These are phyloP conservation scores for Hydrotaea cyrtoneurina DNA, from an alignment of 2,888 invertebrate species.

Conservation along the genomic window DNA sequence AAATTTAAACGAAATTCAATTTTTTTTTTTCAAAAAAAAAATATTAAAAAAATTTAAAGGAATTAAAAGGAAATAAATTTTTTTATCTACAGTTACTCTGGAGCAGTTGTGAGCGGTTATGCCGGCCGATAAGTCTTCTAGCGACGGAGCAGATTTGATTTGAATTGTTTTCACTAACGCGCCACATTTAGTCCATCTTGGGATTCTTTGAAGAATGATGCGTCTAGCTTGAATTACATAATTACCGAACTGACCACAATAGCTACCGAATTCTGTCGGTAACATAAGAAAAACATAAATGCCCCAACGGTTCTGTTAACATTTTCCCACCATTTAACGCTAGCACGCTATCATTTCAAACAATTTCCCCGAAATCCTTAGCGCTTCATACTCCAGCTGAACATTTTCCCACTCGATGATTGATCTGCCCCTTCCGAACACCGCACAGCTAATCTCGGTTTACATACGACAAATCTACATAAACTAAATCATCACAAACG, in stretches of 20 bases:
- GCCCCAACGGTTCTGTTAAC: neutral
- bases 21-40: too few relatives aligned
- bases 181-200: too few relatives aligned
- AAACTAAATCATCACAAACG: constrained; percentile 5
- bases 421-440: neutral
- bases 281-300: neutral
- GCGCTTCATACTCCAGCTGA: neutral
- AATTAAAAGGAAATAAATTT: too few relatives aligned
- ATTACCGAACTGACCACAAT: neutral
- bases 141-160: too few relatives aligned
- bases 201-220: too few relatives aligned
- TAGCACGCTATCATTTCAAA: neutral
- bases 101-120: too few relatives aligned
- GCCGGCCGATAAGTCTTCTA: too few relatives aligned
- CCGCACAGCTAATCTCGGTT: neutral
- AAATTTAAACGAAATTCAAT: too few relatives aligned
- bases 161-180: too few relatives aligned
- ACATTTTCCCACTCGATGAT: constrained; percentile 8
- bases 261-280: neutral
- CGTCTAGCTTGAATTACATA: neutral
- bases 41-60: too few relatives aligned
- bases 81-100: too few relatives aligned
- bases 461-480: neutral
- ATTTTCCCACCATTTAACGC: neutral
- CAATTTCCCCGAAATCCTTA: neutral